These are phyloP conservation scores for Meta bourneti DNA, from an alignment of 2,888 invertebrate genomes.

Conservation along the genomic window DNA sequence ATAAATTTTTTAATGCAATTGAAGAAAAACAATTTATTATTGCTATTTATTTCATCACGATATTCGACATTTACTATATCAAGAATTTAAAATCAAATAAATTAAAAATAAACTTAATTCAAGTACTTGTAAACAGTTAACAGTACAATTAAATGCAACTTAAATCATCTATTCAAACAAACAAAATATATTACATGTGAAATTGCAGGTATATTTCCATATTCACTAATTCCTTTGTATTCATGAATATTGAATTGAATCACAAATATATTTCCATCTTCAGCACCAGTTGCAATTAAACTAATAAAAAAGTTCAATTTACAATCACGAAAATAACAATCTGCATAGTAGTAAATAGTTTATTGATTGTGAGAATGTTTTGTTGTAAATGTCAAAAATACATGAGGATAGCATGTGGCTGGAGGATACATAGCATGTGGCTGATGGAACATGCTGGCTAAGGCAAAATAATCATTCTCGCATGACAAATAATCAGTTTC, in stretches of 20 bases:
- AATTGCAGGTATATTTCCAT: conserved; percentile 20
- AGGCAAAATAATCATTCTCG: too few species aligned
- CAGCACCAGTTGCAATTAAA: conserved; percentile 39
- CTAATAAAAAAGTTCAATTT: conserved; percentile 27
- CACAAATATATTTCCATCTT: conserved; percentile 36
- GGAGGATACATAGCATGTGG: too few species aligned
- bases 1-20: too few species aligned
- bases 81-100: neutral
- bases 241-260: conserved; percentile 30
- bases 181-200: conserved; percentile 20
- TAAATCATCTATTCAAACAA: neutral
- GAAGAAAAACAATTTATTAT: too few species aligned
- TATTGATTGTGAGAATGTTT: too few species aligned
- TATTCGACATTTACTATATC: too few species aligned
- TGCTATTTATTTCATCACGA: too few species aligned
- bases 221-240: conserved; percentile 9
- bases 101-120: neutral
- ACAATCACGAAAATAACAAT: neutral
- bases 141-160: neutral
- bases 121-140: neutral
- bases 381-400: too few species aligned
- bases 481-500: too few species aligned
- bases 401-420: too few species aligned
- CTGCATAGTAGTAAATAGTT: too few species aligned
- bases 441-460: too few species aligned